phyloP scores from a whole-genome alignment of 2,113 vertebrate genomes.

The Turnix velox region DNA sequence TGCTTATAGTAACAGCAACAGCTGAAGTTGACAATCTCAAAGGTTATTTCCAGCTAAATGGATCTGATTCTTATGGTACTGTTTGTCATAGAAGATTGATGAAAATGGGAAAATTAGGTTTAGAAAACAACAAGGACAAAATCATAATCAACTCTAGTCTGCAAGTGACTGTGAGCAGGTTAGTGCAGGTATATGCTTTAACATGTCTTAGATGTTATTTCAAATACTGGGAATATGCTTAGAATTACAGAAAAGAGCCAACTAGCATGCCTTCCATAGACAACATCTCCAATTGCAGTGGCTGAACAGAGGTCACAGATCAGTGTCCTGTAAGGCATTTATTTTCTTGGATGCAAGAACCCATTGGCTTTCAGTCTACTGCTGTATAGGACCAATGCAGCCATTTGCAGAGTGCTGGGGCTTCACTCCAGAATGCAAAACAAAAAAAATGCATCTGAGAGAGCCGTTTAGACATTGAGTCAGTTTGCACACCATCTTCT shows the following conservation, averaged over 20 bases:
- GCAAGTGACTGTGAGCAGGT: not conserved
- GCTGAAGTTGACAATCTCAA: not conserved
- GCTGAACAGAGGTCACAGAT: not conserved
- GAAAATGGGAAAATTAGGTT: not conserved
- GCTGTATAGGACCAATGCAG: not conserved
- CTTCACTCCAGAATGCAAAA: not conserved
- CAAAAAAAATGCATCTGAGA: not conserved
- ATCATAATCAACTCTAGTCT: not conserved
- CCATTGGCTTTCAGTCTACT: not conserved
- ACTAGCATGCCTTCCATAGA: not conserved
- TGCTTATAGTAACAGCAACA: not conserved
- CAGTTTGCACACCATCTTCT: not conserved
- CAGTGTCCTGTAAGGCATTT: rapidly evolving
- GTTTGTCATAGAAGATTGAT: not conserved
- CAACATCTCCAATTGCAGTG: not conserved
- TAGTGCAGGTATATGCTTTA: not conserved
- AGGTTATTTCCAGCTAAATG: not conserved
- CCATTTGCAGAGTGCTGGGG: not conserved
- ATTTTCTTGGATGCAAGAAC: not conserved
- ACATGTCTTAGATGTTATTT: not conserved
- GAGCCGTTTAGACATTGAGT: not conserved
- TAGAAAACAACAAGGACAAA: not conserved
- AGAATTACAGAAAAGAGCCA: not conserved
- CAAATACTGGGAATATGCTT: not conserved
- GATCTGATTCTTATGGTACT: not conserved